Evolutionary conservation across 2,888 invertebrate genomes (phyloP), one percentile per base, ranked within the genome.

Genomic region (Ethmia dodecea): DNA sequence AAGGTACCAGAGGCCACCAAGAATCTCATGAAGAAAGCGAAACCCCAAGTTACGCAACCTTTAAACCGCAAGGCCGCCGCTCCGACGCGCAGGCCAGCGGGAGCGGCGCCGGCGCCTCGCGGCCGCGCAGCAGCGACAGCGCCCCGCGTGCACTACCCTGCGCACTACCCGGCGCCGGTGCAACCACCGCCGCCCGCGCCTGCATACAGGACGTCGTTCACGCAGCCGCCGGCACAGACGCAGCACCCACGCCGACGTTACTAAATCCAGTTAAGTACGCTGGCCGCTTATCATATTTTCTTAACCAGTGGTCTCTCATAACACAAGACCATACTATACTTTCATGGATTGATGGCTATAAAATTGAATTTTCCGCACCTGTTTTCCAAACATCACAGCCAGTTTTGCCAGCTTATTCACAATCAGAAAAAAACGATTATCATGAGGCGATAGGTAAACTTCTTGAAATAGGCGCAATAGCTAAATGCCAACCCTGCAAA

Each of bases 31-130:
- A 8, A 35, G 4, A 22, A 25, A 15, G 6, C 14, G n/a, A n/a
- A n/a, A n/a, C n/a, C n/a, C n/a, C 14, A 22, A 12, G 18, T n/a
- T 8, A 8, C 13, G 11, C 18, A 18, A 13, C 28, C 28, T 42
- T 45, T 45, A 42, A 45, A 45, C 45, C 28, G 31, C 37, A 33
- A 26, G 15, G 31, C 29, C 26, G 37, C 39, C 14, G 26, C 35
- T 26, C 33, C 12, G 25, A 16, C 27, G 13, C 33, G 32, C 35
- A 40, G 43, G 28, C 28, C 15, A 12, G 18, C 12, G 25, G 10
- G n/a, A n/a, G n/a, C 28, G 20, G 10, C 18, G 27, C 15, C 29
- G 35, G 38, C 26, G 27, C 28, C 27, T 13, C 13, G 28, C 20
- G 12, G 28, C n/a, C 35, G 25, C 14, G 35, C 10, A 22, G 12